Evolutionary conservation across 2,888 invertebrate genomes (phyloP).

Genomic region (Eilema sororculum): DNA sequence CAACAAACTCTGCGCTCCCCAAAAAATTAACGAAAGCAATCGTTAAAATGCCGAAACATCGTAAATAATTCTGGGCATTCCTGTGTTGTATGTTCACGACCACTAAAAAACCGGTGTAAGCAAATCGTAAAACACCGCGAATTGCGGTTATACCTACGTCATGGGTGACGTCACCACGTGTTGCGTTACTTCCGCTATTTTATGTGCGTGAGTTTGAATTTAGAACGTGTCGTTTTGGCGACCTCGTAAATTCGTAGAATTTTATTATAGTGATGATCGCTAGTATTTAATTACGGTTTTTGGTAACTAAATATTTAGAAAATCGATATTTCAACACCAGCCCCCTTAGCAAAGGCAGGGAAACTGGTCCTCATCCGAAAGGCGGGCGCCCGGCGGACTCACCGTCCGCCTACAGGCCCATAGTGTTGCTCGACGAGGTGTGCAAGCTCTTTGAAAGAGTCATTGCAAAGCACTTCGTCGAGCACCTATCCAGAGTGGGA

Average conservation of each 20-base stretch:
- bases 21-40: constrained; percentile 9
- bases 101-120: constrained; percentile 35
- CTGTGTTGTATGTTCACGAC: constrained; percentile 46
- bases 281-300: not conserved
- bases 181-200: constrained; percentile 53
- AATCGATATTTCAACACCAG: not conserved
- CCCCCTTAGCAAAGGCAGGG: not conserved
- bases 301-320: not conserved
- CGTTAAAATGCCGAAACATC: constrained; percentile 30
- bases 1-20: not conserved
- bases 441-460: too few species aligned
- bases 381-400: too few species aligned
- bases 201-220: constrained; percentile 51
- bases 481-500: too few species aligned
- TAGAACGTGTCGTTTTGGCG: constrained; percentile 32
- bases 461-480: too few species aligned
- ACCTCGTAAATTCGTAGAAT: constrained; percentile 18
- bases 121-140: constrained; percentile 32
- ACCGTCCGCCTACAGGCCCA: too few species aligned
- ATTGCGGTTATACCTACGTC: constrained; percentile 40
- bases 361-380: too few species aligned
- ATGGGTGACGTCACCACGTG: constrained; percentile 28
- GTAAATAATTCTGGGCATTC: constrained; percentile 28
- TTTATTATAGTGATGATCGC: constrained; percentile 25
- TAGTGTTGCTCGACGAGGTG: too few species aligned